Base-by-base conservation (phyloP, 2,797 vertebrate genomes). In the Valencia hispanica region DNA sequence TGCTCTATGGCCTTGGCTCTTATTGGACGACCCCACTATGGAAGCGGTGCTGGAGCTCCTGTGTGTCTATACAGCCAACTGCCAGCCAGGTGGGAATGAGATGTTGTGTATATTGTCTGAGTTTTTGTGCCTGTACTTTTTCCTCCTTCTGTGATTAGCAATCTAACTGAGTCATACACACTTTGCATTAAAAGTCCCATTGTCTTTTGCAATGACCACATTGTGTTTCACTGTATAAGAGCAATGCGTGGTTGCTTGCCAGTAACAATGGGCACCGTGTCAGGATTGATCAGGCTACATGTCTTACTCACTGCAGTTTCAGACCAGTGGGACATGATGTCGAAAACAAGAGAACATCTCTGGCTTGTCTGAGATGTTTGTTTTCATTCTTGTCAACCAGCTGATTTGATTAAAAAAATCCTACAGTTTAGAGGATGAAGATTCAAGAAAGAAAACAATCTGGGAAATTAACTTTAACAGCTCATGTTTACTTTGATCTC, bases 1-100 rank as follows among this genome's bases (percentile, higher is more conserved):
- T 84, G 93, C 95, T 43, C 95, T 99, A 5, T 99, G 98, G 98
- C 96, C 97, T 0, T 99, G 98, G 97, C 85, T 99, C 83, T 87
- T 99, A 84, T 90, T 95, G 91, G 97, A 98, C 1, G 96, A 99
- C 76, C 80, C 91, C 6, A 77, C 94, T 78, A 97, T 98, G 97
- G 96, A 96, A 84, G 91, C 90, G 18, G 95, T 91, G 74, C 93
- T 99, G 88, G 96, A 98, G 90, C 94, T 99, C 50, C 96, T 99
- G 82, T 98, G 98, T 72, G 96, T 99, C 88, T 99, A 97, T 82
- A 97, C 97, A 0, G 96, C 97, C 80, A 94, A 96, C 88, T 97
- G 93, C 90, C 93, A 95, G 76, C 72, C 91, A 93, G 97, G 98
- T 95, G 53, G 84, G 87, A 88, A 63, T 75, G 63, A 73, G 74